Evolutionary conservation across 2,797 vertebrate species (phyloP).

Genomic region (Xiphophorus birchmanni): DNA sequence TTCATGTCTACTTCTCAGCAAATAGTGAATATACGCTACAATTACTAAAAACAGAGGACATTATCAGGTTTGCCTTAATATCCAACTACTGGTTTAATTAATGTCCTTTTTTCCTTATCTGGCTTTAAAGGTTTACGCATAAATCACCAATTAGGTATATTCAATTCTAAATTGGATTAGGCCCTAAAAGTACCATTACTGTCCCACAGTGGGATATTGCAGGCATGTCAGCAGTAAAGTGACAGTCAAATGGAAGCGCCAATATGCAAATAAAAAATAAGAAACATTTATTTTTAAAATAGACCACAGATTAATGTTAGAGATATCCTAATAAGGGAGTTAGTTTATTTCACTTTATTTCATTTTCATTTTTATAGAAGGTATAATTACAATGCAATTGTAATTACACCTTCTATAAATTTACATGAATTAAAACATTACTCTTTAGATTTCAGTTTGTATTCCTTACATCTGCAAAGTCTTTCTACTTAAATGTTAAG

Average conservation of each 20-base stretch:
- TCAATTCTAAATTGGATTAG: conserved; percentile 26
- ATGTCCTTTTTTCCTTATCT: neutral
- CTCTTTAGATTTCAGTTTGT: neutral
- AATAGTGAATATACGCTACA: neutral
- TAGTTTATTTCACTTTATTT: neutral
- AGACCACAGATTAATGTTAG: neutral
- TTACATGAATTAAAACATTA: neutral
- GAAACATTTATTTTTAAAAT: neutral
- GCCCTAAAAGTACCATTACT: conserved; percentile 34
- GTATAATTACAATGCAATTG: neutral
- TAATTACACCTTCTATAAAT: no score
- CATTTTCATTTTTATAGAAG: neutral
- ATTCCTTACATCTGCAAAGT: neutral
- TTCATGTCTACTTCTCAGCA: neutral
- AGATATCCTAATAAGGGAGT: neutral
- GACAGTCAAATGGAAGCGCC: neutral
- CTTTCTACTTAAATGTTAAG: neutral
- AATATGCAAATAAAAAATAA: neutral
- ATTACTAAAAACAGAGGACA: neutral
- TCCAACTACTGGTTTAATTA: neutral
- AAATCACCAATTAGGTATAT: neutral
- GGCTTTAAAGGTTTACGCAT: neutral
- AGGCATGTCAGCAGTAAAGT: neutral
- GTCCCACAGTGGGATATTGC: neutral
- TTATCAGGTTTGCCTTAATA: neutral